Base-by-base conservation (phyloP, 2,113 vertebrate species). In the Chionis minor region DNA sequence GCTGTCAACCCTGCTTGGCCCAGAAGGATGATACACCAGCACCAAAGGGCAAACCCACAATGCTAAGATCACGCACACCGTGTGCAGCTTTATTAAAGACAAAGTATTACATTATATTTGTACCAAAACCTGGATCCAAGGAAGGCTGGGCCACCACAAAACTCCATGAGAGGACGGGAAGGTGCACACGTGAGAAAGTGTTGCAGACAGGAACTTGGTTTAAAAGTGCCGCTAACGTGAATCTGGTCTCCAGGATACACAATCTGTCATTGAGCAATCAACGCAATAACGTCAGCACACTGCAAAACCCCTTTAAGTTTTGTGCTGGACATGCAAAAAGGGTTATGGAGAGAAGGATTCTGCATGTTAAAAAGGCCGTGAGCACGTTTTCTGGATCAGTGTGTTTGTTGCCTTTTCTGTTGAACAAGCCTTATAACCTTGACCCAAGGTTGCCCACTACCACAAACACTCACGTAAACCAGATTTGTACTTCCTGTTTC, bases 51-150 rank as follows among this genome's bases (percentile, higher is more conserved):
- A 93, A 97, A 52, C 4, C 2, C 44, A 27, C 44, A 92, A 49
- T 21, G 28, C 24, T 33, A 33, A 80, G 32, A 79, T 6, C 14
- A 4, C 10, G 67, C 23, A 30, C 27, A 24, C 19, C 58, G 23
- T 9, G 73, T 40, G 30, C 4, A 84, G 30, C 56, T 97, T 96
- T 96, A 96, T 65, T 96, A 80, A 56, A 86, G 52, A 92, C n/a
- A 24, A 91, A 88, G 42, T 24, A 88, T 38, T 22, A 17, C 32
- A 51, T 44, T 33, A 54, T 61, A 27, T n/a, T 75, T 84, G 30
- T 18, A 86, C 12, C 89, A 51, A 83, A 70, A 86, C 30, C 17
- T 55, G 42, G 71, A 92, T 26, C 32, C 73, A 61, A 82, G 22
- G 40, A 75, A 71, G 32, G 58, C 4, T 79, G 63, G 7, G 42